Base-by-base conservation (phyloP, 2,113 vertebrate species). In the Coryphaenoides rupestris region DNA sequence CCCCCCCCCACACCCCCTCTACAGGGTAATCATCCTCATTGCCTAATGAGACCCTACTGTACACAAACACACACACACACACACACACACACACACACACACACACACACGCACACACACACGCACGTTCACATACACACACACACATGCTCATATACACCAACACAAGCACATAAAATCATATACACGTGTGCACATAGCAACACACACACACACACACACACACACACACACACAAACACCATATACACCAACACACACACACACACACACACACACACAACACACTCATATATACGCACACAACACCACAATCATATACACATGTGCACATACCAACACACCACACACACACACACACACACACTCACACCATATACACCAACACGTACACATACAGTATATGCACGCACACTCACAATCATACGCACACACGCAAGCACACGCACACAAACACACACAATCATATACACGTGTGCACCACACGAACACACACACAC, bases 41-140 rank as follows among this genome's bases (percentile, higher is more conserved):
- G 21, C 26, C 58, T 60, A 60, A 60, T 60, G 58, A 60, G 58
- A 60, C 33, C 26, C n/a, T 40, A 60, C 58, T 60, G 58, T 46
- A 22, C 54, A 55, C 54, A 19, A n/a, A 21, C 19, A n/a, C 14
- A 56, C 55, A 22, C 55, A 10, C 55, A 22, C 54, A 33, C 28
- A 33, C 28, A 6, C 28, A 33, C 28, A 33, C 28, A 33, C 28
- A 33, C 28, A 6, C 28, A 33, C 53, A 55, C 12, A n/a, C 4
- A 22, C 2, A 15, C 21, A 23, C 21, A 23, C 21, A 23, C 55
- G 15, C 3, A 23, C 6, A 55, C 54, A 55, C 54, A 13, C 10
- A 55, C 19, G n/a, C n/a, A n/a, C n/a, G n/a, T n/a, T n/a, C n/a
- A 55, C 54, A 55, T 21, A 12, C 53, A 54, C n/a, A 2, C 2